phyloP scores from a whole-genome alignment of 2,113 vertebrate species.

The Scartelaos histophorus region DNA sequence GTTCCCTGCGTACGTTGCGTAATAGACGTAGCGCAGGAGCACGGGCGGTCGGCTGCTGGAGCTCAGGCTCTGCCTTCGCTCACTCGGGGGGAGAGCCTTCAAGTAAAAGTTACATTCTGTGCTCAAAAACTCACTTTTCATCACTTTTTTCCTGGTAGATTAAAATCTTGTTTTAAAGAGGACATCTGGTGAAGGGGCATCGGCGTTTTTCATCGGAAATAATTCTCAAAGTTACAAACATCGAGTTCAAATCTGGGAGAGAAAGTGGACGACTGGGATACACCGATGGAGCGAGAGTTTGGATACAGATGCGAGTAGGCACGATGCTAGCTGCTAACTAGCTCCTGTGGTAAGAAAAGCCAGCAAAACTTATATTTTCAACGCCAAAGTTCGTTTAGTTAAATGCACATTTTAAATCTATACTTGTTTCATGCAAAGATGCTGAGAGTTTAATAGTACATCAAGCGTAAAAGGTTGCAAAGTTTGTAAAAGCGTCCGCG shows the following conservation, averaged over 20 bases:
- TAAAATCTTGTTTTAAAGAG: neutral
- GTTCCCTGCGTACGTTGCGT: constrained; percentile 6
- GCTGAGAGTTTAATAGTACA: neutral
- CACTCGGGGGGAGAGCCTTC: neutral
- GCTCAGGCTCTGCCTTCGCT: constrained; percentile 8
- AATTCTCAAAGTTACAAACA: constrained; percentile 16
- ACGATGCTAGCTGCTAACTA: constrained; percentile 63
- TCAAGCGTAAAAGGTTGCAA: neutral
- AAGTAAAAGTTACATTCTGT: neutral
- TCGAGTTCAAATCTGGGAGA: constrained; percentile 43
- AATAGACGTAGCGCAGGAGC: constrained; percentile 12
- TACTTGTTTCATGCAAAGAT: neutral
- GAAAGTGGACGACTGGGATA: constrained; percentile 16
- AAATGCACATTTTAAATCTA: neutral
- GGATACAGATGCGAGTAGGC: constrained; percentile 51
- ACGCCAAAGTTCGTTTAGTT: neutral
- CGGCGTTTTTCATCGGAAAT: neutral
- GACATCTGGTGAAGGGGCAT: accelerated
- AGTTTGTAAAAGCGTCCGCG: neutral
- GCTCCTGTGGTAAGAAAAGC: constrained; percentile 53
- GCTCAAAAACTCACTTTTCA: neutral
- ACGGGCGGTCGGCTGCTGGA: constrained; percentile 8
- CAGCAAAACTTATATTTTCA: neutral
- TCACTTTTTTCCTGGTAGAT: neutral
- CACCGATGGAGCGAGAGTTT: constrained; percentile 44